A percentile compares a stretch with the other conserved stretches of the same genome.
phyloP scores from a whole-genome alignment of 1,140 invertebrate species.

The Calliphora vicina region DNA sequence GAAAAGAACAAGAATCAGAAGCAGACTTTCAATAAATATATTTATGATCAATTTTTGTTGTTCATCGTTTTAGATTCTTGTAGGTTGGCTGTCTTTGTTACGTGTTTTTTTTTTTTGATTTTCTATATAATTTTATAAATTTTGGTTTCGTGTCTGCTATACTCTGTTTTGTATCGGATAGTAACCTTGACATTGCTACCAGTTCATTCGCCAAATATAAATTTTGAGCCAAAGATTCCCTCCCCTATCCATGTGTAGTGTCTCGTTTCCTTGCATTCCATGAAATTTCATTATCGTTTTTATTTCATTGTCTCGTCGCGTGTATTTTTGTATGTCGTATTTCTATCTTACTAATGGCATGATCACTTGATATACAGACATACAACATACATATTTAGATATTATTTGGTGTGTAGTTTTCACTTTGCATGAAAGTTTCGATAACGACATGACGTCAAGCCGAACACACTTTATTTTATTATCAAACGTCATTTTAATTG shows the following conservation, averaged over 20 bases:
- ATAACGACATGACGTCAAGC: not conserved
- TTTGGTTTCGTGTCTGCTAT: too few relatives aligned
- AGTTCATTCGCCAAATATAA: not conserved
- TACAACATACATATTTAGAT: too few relatives aligned
- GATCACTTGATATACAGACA: not conserved
- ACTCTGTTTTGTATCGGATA: not conserved
- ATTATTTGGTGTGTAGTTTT: not conserved
- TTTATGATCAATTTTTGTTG: too few relatives aligned
- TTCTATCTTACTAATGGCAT: not conserved
- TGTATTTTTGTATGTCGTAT: not conserved
- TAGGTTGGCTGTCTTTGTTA: too few relatives aligned
- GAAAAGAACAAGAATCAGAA: too few relatives aligned
- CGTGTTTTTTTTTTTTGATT: too few relatives aligned
- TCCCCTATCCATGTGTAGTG: not conserved
- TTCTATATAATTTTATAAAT: too few relatives aligned
- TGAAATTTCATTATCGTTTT: not conserved
- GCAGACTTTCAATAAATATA: too few relatives aligned
- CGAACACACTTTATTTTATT: not conserved
- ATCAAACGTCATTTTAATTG: not conserved
- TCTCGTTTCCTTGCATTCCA: not conserved
- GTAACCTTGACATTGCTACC: conserved; percentile 12
- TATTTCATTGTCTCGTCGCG: not conserved
- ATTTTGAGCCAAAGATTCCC: not conserved
- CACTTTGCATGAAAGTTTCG: not conserved
- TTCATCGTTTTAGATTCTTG: too few relatives aligned